phyloP scores from a whole-genome alignment of 2,113 vertebrate genomes.

The Microcebus jonahi region DNA sequence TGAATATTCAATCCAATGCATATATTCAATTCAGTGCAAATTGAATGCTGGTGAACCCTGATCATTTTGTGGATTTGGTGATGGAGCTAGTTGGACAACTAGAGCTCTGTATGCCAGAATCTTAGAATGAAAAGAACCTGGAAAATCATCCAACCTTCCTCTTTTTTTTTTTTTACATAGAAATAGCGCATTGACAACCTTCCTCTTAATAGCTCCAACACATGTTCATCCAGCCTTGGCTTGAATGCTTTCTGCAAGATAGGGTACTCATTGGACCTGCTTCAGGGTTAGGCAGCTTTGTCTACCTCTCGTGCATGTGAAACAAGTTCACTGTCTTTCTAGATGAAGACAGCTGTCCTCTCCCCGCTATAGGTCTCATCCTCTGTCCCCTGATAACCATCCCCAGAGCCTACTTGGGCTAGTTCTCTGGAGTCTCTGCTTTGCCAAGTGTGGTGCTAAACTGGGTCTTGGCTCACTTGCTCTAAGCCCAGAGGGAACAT shows the following conservation, averaged over 20 bases:
- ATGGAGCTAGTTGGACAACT: neutral
- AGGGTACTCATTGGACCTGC: neutral
- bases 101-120: neutral
- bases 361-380: neutral
- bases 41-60: neutral
- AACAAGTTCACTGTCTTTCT: neutral
- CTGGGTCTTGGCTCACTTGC: neutral
- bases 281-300: neutral
- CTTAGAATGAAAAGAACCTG: neutral
- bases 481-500: neutral
- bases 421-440: conserved; percentile 8
- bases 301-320: neutral
- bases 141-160: neutral
- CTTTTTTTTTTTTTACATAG: no score
- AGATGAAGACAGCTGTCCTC: neutral
- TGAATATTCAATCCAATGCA: neutral
- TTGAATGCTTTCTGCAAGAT: neutral
- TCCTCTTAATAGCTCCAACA: neutral
- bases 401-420: neutral
- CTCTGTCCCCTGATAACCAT: neutral
- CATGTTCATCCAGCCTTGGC: neutral
- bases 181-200: neutral
- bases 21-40: neutral
- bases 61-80: neutral
- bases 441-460: neutral